Evolutionary conservation across 2,888 invertebrate species (phyloP), one percentile per base, ranked within the genome.

Genomic region (Bombyx huttoni): DNA sequence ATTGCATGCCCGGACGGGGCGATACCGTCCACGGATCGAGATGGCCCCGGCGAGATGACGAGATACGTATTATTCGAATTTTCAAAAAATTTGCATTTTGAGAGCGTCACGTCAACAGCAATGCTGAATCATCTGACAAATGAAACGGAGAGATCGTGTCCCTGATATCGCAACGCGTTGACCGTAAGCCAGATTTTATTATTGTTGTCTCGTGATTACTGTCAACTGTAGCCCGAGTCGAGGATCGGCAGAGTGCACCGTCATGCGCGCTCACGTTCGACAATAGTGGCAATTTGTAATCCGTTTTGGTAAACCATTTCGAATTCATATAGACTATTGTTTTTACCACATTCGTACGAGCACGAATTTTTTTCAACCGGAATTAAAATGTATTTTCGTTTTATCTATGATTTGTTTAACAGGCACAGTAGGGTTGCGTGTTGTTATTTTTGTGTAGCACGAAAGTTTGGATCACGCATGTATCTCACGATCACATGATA

Each of bases 61-160:
- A 81, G 81, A 81, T 84, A 76, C 76, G 81, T 79, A 87, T 87
- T 88, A 85, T 87, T 84, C 78, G 70, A 70, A 78, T 86, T 83
- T 85, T 81, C 61, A 66, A 83, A 67, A 83, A 87, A 88, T 87
- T 87, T 88, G 87, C 88, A 88, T 88, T 88, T 88, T 86, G 79
- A 81, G 75, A 81, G 81, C 84, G 80, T 82, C 85, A 84, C 78
- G 87, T 86, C 86, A 84, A 67, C 84, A 80, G 81, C 85, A 80
- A 71, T 64, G 88, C 88, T 86, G 88, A 86, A 78, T 88, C 88
- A 88, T 75, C 75, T 85, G 87, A 88, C 87, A 85, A 86, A 87
- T 87, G 85, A 74, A 83, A 81, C 67, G 68, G 60, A 64, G 63
- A 70, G 87, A 87, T 88, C 79, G 78, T 81, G 82, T 81, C 73